Evolutionary conservation across 64 coral and sea anemone genomes (phyloP).

Genomic region (Orbicella faveolata): DNA sequence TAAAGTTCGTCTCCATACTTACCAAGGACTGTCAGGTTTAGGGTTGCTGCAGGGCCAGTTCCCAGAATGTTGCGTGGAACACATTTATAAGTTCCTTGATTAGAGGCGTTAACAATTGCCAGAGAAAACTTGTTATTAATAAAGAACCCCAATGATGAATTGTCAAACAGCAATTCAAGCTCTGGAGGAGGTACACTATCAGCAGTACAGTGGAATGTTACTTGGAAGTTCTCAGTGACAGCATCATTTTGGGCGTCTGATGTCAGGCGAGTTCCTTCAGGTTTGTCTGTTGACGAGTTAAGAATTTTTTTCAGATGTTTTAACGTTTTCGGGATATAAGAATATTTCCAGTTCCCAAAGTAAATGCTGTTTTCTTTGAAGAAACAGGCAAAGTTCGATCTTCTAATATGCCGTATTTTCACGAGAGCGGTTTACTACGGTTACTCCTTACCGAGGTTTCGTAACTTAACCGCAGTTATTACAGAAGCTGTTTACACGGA

Average conservation of each 20-base stretch:
- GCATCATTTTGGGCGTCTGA: background rate
- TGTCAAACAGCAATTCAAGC: background rate
- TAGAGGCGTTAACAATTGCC: background rate
- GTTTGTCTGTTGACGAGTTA: background rate
- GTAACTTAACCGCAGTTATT: too few relatives aligned
- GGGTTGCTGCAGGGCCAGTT: background rate
- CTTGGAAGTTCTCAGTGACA: background rate
- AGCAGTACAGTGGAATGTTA: constrained; percentile 4
- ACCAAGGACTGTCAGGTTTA: background rate
- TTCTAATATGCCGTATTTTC: too few relatives aligned
- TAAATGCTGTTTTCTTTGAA: too few relatives aligned
- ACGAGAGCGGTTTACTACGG: too few relatives aligned
- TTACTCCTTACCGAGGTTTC: too few relatives aligned
- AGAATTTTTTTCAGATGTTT: too few relatives aligned
- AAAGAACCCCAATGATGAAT: background rate
- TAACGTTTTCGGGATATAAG: too few relatives aligned
- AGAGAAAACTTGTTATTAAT: background rate
- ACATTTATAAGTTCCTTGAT: constrained; percentile 29
- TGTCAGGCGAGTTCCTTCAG: background rate
- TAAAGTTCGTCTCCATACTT: background rate
- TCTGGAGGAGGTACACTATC: constrained; percentile 10
- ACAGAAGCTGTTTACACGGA: too few relatives aligned
- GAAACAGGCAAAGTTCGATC: too few relatives aligned
- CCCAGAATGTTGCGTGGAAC: constrained; percentile 20
- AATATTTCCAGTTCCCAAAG: too few relatives aligned